Evolutionary conservation across 2,797 vertebrate genomes (phyloP).

Genomic region (Sphenopsis melanotis): DNA sequence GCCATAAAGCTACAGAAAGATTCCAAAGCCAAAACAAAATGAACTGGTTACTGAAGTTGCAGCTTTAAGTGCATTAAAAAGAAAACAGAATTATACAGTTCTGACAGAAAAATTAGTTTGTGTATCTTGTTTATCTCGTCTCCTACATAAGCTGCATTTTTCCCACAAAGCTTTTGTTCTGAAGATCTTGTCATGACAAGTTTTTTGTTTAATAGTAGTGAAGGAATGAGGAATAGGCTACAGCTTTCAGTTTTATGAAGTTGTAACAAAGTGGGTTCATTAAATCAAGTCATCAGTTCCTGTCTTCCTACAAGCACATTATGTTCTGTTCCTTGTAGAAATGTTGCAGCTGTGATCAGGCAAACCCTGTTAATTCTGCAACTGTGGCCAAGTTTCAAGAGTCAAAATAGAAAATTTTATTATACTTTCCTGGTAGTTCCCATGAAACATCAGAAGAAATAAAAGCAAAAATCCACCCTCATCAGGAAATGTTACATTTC

Average conservation of each 20-base stretch:
- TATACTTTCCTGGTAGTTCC: background rate
- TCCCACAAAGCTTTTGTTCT: background rate
- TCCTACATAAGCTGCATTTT: background rate
- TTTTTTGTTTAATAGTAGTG: background rate
- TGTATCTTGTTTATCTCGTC: background rate
- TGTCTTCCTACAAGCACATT: background rate
- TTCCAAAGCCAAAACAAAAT: background rate
- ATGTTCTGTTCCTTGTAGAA: constrained; percentile 17
- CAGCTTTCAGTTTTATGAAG: background rate
- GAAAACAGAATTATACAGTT: background rate
- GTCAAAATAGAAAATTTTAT: constrained; percentile 30
- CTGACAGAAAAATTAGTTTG: background rate
- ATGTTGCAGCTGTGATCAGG: constrained; percentile 29
- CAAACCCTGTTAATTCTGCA: constrained; percentile 7
- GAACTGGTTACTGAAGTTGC: background rate
- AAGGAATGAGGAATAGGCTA: background rate
- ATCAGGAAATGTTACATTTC: background rate
- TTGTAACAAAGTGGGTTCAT: background rate
- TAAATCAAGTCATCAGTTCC: background rate
- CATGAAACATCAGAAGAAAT: constrained; percentile 11
- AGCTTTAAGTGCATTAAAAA: background rate
- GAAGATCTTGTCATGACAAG: background rate
- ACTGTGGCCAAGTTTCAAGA: constrained; percentile 18
- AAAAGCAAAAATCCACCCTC: background rate
- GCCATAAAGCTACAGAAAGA: background rate